Evolutionary conservation across 2,888 invertebrate species (phyloP).

Genomic region (Andrena hattorfiana): DNA sequence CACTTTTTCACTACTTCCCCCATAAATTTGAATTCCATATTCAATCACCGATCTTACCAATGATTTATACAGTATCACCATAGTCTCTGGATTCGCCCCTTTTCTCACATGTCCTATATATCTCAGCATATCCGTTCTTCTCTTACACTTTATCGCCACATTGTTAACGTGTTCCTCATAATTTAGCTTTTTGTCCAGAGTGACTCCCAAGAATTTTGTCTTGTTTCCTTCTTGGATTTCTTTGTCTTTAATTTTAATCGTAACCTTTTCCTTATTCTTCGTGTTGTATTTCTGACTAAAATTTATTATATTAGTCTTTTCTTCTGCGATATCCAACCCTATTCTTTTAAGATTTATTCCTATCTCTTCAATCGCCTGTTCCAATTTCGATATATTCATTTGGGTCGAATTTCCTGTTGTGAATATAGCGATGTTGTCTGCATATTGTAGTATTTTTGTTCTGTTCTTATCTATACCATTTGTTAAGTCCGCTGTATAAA

Average conservation of each 20-base stretch:
- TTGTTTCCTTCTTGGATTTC: background rate
- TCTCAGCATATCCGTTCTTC: background rate
- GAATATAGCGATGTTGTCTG: background rate
- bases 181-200: background rate
- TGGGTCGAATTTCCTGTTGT: too few species aligned
- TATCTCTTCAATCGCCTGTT: too few species aligned
- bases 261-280: too few species aligned
- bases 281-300: too few species aligned
- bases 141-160: background rate
- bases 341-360: too few species aligned
- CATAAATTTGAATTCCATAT: background rate
- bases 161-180: background rate
- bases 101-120: background rate
- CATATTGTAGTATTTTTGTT: background rate
- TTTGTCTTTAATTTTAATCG: too few species aligned
- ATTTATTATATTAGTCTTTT: too few species aligned
- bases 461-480: background rate
- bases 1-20: too few species aligned
- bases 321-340: too few species aligned
- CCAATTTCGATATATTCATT: too few species aligned
- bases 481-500: background rate
- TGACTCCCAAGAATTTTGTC: background rate
- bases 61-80: background rate
- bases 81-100: background rate
- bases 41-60: background rate